Base-by-base conservation (phyloP, 2,797 vertebrate genomes). In the Poecilia velifera region DNA sequence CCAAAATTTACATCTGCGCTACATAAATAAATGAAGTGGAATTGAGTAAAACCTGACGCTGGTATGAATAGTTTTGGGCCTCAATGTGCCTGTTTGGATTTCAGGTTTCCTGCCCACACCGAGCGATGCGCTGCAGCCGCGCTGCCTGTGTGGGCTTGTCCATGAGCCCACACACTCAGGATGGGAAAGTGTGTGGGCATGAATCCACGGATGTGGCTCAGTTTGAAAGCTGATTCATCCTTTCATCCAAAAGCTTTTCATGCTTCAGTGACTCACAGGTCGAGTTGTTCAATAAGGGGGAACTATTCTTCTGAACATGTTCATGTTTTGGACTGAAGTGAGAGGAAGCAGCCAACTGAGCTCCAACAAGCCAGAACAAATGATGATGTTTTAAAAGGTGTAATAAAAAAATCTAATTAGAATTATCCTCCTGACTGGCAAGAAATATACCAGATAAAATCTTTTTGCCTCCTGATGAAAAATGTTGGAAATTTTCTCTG, bases 401-500 rank as follows among this genome's bases (percentile, higher is more conserved):
- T 62, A 4, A 57, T 28, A 62, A 62, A 62, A 34, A 39, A 45
- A 66, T 28, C 7, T 64, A 4, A 64, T 28, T 28, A 31, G 18
- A 31, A 34, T 51, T 22, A 51, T 51, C 49, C 18, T 51, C 49
- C 18, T 71, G 22, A 16, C 41, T 71, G 39, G 9, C 25, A 71
- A 16, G 49, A 39, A 36, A n/a, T 13, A 25, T 39, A 4, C 2
- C 49, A n/a, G 0, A 46, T 36, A 20, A 59, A 59, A 77, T 9
- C 3, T 59, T 59, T 59, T 51, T 55, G 1, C 14, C 28, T 13
- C n/a, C n/a, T 59, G 14, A 62, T 16, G 12, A 28, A 59, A 59
- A 59, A 73, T 39, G 8, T 25, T 70, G 68, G 12, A 71, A 14
- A 45, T 71, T 14, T 88, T 83, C 87, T 73, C 76, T 62, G 59